phyloP scores from a whole-genome alignment of 2,113 vertebrate species.

The Herpailurus yagouaroundi region DNA sequence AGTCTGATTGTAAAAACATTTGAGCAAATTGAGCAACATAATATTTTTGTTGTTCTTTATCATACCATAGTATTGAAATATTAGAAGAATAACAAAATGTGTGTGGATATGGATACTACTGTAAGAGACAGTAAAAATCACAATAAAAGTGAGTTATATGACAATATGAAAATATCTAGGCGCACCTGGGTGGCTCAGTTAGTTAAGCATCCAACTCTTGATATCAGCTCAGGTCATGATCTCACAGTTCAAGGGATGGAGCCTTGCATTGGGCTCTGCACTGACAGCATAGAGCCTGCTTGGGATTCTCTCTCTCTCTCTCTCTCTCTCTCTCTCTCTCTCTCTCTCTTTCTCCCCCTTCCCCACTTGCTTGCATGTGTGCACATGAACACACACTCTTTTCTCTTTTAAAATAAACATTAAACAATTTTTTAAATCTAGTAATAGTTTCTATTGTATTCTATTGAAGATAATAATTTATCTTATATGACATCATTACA shows the following conservation, averaged over 20 bases:
- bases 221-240: no score
- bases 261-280: no score
- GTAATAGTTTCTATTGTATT: background rate
- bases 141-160: background rate
- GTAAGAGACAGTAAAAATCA: background rate
- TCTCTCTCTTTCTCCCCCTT: no score
- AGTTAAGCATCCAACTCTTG: no score
- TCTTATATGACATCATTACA: background rate
- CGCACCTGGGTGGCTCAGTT: no score
- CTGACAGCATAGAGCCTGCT: background rate
- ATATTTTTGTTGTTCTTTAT: background rate
- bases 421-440: background rate
- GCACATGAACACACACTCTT: no score
- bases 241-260: no score
- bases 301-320: no score
- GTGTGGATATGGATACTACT: background rate
- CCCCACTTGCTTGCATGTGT: no score
- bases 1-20: slow-evolving; percentile 23
- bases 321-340: no score
- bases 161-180: background rate
- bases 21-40: background rate
- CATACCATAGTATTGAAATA: background rate
- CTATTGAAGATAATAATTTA: slow-evolving; percentile 8
- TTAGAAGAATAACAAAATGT: slow-evolving; percentile 16
- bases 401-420: no score